Evolutionary conservation across 2,888 invertebrate species (phyloP), one percentile per base, ranked within the genome.

Genomic region (Oscheius sp.): DNA sequence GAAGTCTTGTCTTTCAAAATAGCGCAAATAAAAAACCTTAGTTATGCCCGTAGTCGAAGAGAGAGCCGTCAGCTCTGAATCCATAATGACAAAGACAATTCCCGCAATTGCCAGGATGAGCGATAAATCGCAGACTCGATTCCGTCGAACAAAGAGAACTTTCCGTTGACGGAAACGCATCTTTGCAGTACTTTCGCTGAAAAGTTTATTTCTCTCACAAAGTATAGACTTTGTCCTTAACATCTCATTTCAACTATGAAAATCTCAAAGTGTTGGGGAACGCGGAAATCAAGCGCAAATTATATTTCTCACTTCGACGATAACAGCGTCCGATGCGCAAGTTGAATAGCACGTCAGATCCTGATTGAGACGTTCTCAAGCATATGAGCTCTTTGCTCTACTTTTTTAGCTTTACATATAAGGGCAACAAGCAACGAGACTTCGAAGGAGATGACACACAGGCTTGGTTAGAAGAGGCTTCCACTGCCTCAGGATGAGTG

Each of bases 61-160:
- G 8, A 82, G 71, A 6, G 96, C 95, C 89, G 94, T 94, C 85
- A 97, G 91, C 91, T 98, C 97, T 89, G 96, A 96, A 91, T 98
- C 98, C 90, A 96, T 92, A 87, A 98, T 95, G 95, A 97, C 96
- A 88, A 96, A 92, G 89, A 95, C 92, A 89, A 98, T 95, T 86
- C 98, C 98, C 90, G 97, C 94, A 93, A 98, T 95, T 86, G 96
- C 97, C 92, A 97, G 95, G 81, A 96, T 94, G 86, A 98, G 91
- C 80, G 97, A 96, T 89, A 97, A 96, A 90, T 98, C 98, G 89
- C 96, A 96, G 89, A 98, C 95, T 88, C 96, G 66, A 39, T 81
- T 81, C 42, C 81, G 27, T 15, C 75, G 65, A 10, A 79, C 71
- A 70, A 85, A 85, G 6, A 86, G 71, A 65, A 79, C 77, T 68